Evolutionary conservation across 2,888 invertebrate genomes (phyloP).

Genomic region (Halictus quadricinctus): DNA sequence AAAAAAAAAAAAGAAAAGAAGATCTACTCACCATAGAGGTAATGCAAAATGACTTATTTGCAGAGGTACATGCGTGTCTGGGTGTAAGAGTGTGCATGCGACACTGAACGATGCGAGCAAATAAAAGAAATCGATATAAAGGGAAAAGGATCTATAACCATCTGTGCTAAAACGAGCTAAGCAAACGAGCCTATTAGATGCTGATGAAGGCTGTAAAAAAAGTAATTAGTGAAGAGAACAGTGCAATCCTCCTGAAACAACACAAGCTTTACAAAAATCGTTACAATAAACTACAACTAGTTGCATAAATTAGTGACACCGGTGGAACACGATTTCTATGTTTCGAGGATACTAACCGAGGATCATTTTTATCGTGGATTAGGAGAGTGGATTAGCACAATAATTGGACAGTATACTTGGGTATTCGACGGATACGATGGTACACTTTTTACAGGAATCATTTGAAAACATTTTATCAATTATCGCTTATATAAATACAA

Average conservation of each 20-base stretch:
- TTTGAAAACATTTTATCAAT: slow-evolving; percentile 27
- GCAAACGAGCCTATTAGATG: slow-evolving; percentile 14
- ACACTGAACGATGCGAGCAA: slow-evolving; percentile 58
- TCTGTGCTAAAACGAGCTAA: slow-evolving; percentile 32
- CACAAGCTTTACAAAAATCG: slow-evolving; percentile 1
- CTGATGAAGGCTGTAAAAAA: slow-evolving; percentile 23
- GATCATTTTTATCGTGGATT: background rate
- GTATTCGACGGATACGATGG: background rate
- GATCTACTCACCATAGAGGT: slow-evolving; percentile 75
- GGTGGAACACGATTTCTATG: background rate
- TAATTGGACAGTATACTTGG: background rate
- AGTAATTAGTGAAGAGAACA: background rate
- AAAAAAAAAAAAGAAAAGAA: slow-evolving; percentile 1
- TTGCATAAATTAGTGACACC: background rate
- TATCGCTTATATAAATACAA: slow-evolving; percentile 44
- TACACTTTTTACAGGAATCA: background rate
- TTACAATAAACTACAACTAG: background rate
- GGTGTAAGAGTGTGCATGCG: slow-evolving; percentile 67
- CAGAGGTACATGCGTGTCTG: slow-evolving; percentile 69
- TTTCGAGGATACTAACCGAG: background rate
- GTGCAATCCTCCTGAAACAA: slow-evolving; percentile 34
- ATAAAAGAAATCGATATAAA: slow-evolving; percentile 40
- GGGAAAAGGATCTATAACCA: slow-evolving; percentile 16
- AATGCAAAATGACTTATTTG: slow-evolving; percentile 66
- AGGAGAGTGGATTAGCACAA: background rate